Conservation (phyloP, 2,113 vertebrate species). For the Nothoprocta pentlandii region DNA sequence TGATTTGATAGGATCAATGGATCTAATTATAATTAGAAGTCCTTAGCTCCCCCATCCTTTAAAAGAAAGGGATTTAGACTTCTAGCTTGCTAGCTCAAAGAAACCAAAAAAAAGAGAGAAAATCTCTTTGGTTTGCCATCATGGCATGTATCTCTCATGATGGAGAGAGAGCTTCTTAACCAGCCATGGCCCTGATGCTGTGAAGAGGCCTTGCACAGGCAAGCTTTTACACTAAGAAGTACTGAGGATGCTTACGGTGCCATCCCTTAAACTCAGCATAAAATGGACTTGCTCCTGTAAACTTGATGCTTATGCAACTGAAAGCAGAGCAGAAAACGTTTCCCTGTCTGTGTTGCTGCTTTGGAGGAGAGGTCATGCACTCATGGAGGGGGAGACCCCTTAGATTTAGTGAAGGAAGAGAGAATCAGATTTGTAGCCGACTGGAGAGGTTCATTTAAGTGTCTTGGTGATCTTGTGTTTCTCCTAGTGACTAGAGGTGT, state of each 20-base stretch:
- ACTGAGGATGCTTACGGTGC: neutral
- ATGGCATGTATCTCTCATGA: neutral
- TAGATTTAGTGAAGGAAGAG: neutral
- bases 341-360: neutral
- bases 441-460: neutral
- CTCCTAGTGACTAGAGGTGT: neutral
- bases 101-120: neutral
- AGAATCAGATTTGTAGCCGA: neutral
- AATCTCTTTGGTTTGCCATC: neutral
- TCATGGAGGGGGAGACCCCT: neutral
- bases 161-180: neutral
- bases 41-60: neutral
- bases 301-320: neutral
- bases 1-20: constrained; percentile 7
- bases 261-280: neutral
- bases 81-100: neutral
- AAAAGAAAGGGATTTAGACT: neutral
- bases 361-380: neutral
- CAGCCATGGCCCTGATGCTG: neutral
- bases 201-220: neutral
- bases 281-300: neutral
- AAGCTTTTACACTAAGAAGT: neutral
- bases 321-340: neutral
- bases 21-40: neutral
- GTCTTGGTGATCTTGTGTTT: neutral